Conservation (phyloP, 2,888 invertebrate genomes). For the Nysson spinosus region DNA sequence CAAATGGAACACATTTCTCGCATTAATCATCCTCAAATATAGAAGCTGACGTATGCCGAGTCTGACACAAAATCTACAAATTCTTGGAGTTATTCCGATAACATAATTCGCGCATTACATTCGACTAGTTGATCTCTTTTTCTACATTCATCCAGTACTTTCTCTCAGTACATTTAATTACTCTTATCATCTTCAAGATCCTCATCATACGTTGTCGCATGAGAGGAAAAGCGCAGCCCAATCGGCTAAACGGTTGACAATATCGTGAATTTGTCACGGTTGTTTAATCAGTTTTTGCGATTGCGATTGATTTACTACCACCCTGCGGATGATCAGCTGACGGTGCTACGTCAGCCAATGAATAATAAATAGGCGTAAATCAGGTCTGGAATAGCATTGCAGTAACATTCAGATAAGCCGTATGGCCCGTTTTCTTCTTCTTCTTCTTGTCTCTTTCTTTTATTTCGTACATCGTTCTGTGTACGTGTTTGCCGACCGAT, state of each 20-base stretch:
- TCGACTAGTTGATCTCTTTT: too few species aligned
- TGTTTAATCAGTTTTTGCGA: slow-evolving; percentile 47
- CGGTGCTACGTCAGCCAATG: slow-evolving; percentile 46
- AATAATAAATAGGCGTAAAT: slow-evolving; percentile 73
- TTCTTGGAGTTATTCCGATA: too few species aligned
- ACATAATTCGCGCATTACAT: too few species aligned
- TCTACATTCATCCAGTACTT: too few species aligned
- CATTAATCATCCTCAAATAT: too few species aligned
- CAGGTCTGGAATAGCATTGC: slow-evolving; percentile 64
- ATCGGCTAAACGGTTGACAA: background rate
- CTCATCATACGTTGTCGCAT: too few species aligned
- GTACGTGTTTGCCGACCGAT: slow-evolving; percentile 70
- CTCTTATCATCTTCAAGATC: too few species aligned
- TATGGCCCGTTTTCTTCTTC: slow-evolving; percentile 33
- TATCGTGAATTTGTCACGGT: slow-evolving; percentile 18
- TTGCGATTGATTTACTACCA: slow-evolving; percentile 55
- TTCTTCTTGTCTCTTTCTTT: background rate
- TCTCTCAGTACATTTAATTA: too few species aligned
- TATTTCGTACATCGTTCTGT: slow-evolving; percentile 36
- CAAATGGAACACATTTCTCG: too few species aligned
- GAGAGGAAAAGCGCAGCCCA: too few species aligned
- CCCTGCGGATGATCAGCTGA: slow-evolving; percentile 53
- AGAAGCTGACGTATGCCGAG: too few species aligned
- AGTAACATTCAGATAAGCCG: slow-evolving; percentile 72
- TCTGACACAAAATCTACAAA: too few species aligned